phyloP scores from a whole-genome alignment of 2,888 invertebrate genomes.

The Rhorus exstirpatorius region DNA sequence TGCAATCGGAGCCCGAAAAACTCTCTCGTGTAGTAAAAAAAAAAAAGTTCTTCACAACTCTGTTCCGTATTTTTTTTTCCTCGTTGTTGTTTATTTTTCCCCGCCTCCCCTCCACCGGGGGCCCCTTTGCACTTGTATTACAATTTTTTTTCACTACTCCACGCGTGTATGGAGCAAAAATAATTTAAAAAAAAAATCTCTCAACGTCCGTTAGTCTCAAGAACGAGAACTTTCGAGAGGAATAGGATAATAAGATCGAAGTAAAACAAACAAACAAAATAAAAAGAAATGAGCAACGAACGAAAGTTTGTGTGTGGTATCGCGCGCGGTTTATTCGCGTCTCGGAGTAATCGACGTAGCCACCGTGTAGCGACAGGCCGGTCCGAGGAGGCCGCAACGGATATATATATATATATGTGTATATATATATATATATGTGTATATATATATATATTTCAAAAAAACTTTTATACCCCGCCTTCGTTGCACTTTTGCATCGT shows the following conservation, averaged over 20 bases:
- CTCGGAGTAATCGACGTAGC: conserved; percentile 69
- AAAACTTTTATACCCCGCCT: conserved; percentile 55
- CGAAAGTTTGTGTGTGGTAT: conserved; percentile 47
- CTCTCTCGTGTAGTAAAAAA: conserved; percentile 32
- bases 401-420: too few relatives aligned
- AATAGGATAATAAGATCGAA: background rate
- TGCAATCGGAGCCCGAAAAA: conserved; percentile 55
- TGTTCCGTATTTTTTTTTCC: background rate
- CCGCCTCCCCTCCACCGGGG: background rate
- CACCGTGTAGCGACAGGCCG: conserved; percentile 70
- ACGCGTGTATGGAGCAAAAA: conserved; percentile 19
- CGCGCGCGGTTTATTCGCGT: conserved; percentile 66
- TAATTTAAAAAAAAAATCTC: conserved; percentile 8
- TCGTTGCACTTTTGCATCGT: conserved; percentile 71
- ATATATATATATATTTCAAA: too few relatives aligned
- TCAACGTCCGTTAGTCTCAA: background rate
- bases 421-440: too few relatives aligned
- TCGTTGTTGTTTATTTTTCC: conserved; percentile 1
- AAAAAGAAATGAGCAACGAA: conserved; percentile 43
- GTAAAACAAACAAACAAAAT: background rate
- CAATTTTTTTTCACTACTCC: conserved; percentile 1
- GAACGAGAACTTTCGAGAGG: background rate
- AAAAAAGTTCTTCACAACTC: conserved; percentile 6
- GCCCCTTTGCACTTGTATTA: conserved; percentile 25
- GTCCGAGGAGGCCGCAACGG: conserved; percentile 66